Base-by-base conservation (phyloP, 2,797 vertebrate genomes). In the Glossophaga mutica region DNA sequence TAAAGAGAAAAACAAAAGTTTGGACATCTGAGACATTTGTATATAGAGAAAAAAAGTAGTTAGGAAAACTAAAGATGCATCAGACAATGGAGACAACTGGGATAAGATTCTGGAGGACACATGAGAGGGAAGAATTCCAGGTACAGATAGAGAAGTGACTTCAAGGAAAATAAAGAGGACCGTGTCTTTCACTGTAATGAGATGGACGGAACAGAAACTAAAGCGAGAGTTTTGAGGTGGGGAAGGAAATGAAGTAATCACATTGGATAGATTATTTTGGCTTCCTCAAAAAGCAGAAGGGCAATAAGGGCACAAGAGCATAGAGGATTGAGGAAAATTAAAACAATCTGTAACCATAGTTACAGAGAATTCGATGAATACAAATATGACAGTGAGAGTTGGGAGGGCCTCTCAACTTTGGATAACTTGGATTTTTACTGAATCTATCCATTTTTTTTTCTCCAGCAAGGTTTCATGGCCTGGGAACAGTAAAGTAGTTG, bases 401-500 rank as follows among this genome's bases (percentile, higher is more conserved):
- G 15, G 14, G 21, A 78, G 22, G n/a, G 1, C 29, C 24, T 50
- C 15, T 34, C 93, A 67, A 93, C 96, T 42, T 67, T 82, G 16
- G n/a, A 65, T 79, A 81, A 50, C 37, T 78, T 95, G 39, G 74
- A 79, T n/a, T 93, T 94, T 14, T 59, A 94, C 59, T 78, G 10
- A 90, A n/a, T 21, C 70, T 90, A 90, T 78, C 68, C 65, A 12
- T 84, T 2, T 21, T 29, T 70, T 68, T 34, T 65, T 87, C 68
- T 94, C 37, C 44, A 90, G 22, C n/a, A 92, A 88, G 46, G 5
- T 71, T 93, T 93, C 85, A 79, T 73, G 52, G 57, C 59, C 76
- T 94, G 81, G 84, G 81, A 96, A 97, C 37, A 90, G 32, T 74
- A 87, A 77, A 95, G 39, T 46, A 44, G 57, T 89, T 84, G 57